Evolutionary conservation across 2,797 vertebrate genomes (phyloP).

Genomic region (Mus spretus): DNA sequence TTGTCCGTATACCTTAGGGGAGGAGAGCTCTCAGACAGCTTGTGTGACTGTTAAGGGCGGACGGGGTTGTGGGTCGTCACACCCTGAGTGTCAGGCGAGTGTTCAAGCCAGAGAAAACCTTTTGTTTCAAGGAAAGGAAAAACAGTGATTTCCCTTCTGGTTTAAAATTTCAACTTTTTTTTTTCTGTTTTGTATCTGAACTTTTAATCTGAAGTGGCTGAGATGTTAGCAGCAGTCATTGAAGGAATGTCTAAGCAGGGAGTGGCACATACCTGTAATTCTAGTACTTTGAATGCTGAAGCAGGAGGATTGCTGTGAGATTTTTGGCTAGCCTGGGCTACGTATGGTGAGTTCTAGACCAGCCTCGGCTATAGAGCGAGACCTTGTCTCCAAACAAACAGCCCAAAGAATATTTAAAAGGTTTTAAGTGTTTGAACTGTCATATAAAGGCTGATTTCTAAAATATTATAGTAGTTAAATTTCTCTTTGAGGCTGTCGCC

Average conservation of each 20-base stretch:
- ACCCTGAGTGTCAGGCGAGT: neutral
- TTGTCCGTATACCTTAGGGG: no score
- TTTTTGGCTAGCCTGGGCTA: neutral
- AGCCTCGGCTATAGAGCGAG: neutral
- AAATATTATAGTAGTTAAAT: conserved; percentile 94
- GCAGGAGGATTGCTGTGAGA: neutral
- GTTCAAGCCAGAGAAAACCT: neutral
- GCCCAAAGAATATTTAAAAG: conserved; percentile 55
- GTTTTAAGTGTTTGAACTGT: conserved; percentile 89
- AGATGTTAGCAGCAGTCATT: conserved; percentile 86
- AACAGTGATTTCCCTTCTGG: conserved; percentile 72
- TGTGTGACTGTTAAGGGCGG: neutral
- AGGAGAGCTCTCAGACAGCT: neutral
- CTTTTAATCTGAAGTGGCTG: conserved; percentile 87
- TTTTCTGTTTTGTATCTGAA: conserved; percentile 84
- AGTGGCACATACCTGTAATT: neutral
- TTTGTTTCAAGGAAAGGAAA: conserved; percentile 76
- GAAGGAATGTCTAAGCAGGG: conserved; percentile 80
- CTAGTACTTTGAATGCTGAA: neutral
- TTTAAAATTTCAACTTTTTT: conserved; percentile 80
- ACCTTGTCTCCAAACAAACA: neutral
- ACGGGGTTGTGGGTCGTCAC: neutral
- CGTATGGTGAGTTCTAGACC: neutral
- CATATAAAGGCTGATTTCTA: conserved; percentile 92
- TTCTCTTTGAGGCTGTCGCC: neutral